Evolutionary conservation across 2,113 vertebrate species (phyloP).

Genomic region (Nyctereutes procyonoides): DNA sequence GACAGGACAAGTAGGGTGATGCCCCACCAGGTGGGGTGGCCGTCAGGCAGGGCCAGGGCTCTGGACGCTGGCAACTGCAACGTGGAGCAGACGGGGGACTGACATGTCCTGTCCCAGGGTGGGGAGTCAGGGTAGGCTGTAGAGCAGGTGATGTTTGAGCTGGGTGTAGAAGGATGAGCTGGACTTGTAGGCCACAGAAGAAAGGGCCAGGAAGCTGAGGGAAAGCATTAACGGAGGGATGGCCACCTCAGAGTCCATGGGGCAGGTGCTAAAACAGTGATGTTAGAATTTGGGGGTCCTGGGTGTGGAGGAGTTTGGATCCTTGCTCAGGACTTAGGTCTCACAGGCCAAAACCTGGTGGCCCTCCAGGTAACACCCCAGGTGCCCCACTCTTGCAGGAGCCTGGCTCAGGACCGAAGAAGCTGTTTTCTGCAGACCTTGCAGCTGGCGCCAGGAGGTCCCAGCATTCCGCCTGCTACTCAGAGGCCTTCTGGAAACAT

Average conservation of each 20-base stretch:
- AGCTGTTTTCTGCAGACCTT: conserved; percentile 24
- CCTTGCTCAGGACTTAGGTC: not conserved
- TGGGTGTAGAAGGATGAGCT: not conserved
- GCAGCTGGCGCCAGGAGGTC: conserved; percentile 17
- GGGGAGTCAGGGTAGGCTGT: not conserved
- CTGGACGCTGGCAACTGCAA: not conserved
- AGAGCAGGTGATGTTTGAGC: not conserved
- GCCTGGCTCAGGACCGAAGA: not conserved
- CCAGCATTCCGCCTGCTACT: conserved; percentile 9
- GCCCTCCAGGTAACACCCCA: not conserved
- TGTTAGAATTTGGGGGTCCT: not conserved
- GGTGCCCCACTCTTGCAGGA: not conserved
- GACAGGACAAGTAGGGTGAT: not conserved
- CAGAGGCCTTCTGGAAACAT: conserved; percentile 2
- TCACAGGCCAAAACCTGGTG: not conserved
- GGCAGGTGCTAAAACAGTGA: not conserved
- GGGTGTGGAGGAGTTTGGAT: not conserved
- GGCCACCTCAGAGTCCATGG: not conserved
- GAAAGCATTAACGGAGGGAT: not conserved
- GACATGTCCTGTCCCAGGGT: not conserved
- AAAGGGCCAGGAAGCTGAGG: not conserved
- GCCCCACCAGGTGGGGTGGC: not conserved
- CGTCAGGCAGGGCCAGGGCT: not conserved
- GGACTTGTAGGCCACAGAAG: not conserved
- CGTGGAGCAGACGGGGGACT: not conserved